Evolutionary conservation across 92 coral and sea anemone species (phyloP), one percentile per base, ranked within the genome.

Genomic region (Phenganax subtilis): DNA sequence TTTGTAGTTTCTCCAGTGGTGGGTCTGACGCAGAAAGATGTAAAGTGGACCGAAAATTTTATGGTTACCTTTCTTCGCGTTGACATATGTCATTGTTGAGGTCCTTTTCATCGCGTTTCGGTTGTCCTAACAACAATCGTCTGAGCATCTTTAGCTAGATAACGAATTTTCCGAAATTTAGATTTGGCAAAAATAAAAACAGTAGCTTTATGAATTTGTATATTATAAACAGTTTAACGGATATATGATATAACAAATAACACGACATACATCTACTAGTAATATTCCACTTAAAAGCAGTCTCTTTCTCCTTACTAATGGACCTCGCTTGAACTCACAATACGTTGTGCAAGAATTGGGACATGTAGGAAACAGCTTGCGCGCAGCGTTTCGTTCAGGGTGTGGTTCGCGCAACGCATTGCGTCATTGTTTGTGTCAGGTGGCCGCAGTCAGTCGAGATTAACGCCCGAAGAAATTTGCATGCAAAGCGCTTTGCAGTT

Each of bases 371-470:
- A 20, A n/a, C 3, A 1, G 31, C 16, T 68, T 30, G 53, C 54
- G n/a, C 73, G 73, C 73, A 68, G 31, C 53, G 52, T n/a, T 68
- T 68, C 73, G 47, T 28, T 53, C 31, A 12, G 73, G 73, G 73
- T 52, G 73, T 17, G 73, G 73, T 68, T 20, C 12, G 12, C 9
- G 73, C 70, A 30, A 27, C 9, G 8, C 7, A 14, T 64, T 25
- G 8, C 10, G 30, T 64, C 73, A 68, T 68, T 68, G 7, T 53
- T 68, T 16, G 52, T 15, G 47, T 30, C 52, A 30, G 73, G 73
- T 68, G 73, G 73, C 73, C 12, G 47, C 73, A 68, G n/a, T 68
- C 31, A 27, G 10, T 10, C 9, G 30, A 30, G 53, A 52, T 16
- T 17, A 68, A 68, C 73, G 6, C 73, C 73, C 73, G 3, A 25